These are phyloP conservation scores for Aphelocoma coerulescens DNA, from an alignment of 2,113 vertebrate genomes.

Conservation along the genomic window DNA sequence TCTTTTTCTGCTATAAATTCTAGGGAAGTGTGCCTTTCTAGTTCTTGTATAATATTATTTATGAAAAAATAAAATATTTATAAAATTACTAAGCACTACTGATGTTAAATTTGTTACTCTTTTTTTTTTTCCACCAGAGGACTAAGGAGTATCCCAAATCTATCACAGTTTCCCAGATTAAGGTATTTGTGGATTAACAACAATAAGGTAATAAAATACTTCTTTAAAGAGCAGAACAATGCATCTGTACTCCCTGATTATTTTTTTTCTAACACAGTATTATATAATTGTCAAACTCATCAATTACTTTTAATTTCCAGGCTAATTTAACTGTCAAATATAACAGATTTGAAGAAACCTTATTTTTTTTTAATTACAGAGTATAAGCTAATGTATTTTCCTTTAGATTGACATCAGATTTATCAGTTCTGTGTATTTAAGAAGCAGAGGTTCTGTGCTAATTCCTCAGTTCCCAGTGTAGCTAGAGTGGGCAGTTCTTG, in stretches of 20 bases:
- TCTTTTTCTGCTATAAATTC: neutral
- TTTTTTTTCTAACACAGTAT: neutral
- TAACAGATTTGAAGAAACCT: neutral
- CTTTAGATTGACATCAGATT: neutral
- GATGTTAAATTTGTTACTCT: neutral
- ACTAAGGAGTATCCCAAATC: conserved; percentile 69
- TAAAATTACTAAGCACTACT: neutral
- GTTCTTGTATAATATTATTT: neutral
- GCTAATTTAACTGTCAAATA: neutral
- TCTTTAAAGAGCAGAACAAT: neutral
- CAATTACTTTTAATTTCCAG: neutral
- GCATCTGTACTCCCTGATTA: neutral
- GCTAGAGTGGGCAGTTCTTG: neutral
- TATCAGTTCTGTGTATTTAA: neutral
- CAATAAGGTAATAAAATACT: conserved; percentile 74
- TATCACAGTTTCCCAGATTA: conserved; percentile 74
- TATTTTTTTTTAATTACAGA: neutral
- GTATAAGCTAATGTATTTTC: neutral
- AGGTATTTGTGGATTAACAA: conserved; percentile 80
- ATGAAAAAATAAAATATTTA: neutral
- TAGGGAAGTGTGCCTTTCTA: neutral
- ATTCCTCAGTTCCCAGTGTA: neutral
- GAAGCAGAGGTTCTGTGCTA: neutral
- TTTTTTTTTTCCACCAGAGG: conserved; percentile 56
- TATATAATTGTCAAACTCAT: neutral